phyloP scores from a whole-genome alignment of 2,797 vertebrate species.

The Manis crassicaudata region DNA sequence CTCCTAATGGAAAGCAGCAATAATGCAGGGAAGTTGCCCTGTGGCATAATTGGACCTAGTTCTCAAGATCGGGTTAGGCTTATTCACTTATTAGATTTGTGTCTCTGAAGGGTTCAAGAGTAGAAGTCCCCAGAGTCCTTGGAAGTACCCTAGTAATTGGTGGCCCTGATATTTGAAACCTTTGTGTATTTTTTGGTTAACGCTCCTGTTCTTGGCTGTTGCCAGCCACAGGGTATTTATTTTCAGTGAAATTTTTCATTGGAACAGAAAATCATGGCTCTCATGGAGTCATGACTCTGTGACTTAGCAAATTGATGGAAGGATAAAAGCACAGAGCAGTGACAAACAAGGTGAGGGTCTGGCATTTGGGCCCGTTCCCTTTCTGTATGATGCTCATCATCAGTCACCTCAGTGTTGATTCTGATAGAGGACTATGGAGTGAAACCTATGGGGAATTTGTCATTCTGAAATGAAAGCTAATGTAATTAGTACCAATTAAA shows the following conservation, averaged over 20 bases:
- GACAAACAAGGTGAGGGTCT: constrained; percentile 59
- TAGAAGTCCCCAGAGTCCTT: constrained; percentile 87
- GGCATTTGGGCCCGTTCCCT: constrained; percentile 54
- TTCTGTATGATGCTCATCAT: constrained; percentile 82
- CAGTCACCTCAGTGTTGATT: constrained; percentile 88
- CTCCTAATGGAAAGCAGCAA: constrained; percentile 90
- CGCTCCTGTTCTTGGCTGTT: constrained; percentile 85
- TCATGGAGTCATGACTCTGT: constrained; percentile 87
- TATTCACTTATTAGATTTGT: constrained; percentile 90
- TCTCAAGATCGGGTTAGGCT: constrained; percentile 89
- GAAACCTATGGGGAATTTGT: constrained; percentile 91
- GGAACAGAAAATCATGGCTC: constrained; percentile 86
- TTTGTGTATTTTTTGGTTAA: constrained; percentile 87
- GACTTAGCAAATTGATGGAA: constrained; percentile 88
- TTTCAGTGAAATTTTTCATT: constrained; percentile 87
- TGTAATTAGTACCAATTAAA: constrained; percentile 93
- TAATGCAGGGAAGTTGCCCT: constrained; percentile 89
- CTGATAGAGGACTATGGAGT: constrained; percentile 89
- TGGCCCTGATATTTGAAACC: constrained; percentile 89
- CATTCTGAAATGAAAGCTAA: constrained; percentile 92
- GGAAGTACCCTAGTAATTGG: constrained; percentile 89
- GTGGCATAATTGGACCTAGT: constrained; percentile 87
- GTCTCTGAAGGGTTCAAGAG: constrained; percentile 86
- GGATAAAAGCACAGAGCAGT: constrained; percentile 78
- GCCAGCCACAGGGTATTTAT: constrained; percentile 83